phyloP scores from a whole-genome alignment of 2,797 vertebrate species.

The Brotula barbata region DNA sequence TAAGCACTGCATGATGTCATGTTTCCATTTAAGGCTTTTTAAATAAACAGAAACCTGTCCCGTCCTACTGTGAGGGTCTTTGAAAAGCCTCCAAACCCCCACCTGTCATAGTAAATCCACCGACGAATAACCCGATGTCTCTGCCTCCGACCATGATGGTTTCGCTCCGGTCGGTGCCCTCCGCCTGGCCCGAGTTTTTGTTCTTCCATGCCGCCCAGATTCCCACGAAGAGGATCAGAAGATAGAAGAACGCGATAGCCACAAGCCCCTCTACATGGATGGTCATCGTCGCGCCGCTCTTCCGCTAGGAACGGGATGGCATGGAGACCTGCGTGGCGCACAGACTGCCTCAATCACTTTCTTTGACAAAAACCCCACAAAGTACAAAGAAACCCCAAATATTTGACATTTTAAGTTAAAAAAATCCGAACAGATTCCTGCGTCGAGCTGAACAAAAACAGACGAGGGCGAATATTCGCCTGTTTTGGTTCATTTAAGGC shows the following conservation, averaged over 20 bases:
- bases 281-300: constrained; percentile 78
- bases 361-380: too few relatives aligned
- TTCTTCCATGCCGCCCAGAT: constrained; percentile 99
- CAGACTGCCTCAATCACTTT: too few relatives aligned
- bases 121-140: constrained; percentile 95
- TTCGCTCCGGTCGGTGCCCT: constrained; percentile 87
- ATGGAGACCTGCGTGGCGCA: constrained; percentile 67
- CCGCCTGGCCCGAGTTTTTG: constrained; percentile 87
- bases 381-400: too few relatives aligned
- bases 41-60: too few relatives aligned
- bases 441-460: too few relatives aligned
- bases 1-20: too few relatives aligned
- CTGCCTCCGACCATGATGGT: constrained; percentile 96
- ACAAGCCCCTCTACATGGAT: constrained; percentile 93
- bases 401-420: background rate
- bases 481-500: too few relatives aligned
- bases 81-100: too few relatives aligned
- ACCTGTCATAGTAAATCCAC: constrained; percentile 99
- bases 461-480: too few relatives aligned
- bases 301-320: constrained; percentile 68
- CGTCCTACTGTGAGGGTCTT: too few relatives aligned
- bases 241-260: constrained; percentile 93
- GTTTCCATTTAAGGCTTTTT: too few relatives aligned
- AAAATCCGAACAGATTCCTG: background rate
- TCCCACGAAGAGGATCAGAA: constrained; percentile 91